These are phyloP conservation scores for Scomber japonicus DNA, from an alignment of 2,113 vertebrate species.

Conservation along the genomic window DNA sequence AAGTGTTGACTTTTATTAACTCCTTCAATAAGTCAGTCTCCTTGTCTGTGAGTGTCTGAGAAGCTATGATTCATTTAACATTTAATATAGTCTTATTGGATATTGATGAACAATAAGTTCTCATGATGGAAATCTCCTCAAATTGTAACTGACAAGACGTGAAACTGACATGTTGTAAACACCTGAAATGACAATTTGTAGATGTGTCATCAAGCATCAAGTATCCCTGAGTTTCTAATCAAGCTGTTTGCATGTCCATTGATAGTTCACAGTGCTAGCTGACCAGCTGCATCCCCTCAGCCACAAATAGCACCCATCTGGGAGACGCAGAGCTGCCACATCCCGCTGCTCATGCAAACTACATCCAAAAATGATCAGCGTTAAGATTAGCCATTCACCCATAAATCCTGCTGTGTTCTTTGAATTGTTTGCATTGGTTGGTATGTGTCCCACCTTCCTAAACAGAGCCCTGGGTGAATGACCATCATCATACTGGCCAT, in stretches of 20 bases:
- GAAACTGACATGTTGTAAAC: not conserved
- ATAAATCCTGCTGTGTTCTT: slow-evolving; percentile 17
- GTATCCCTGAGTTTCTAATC: slow-evolving; percentile 21
- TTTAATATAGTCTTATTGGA: too few relatives aligned
- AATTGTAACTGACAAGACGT: not conserved
- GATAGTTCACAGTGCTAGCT: slow-evolving; percentile 26
- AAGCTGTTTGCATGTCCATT: slow-evolving; percentile 38
- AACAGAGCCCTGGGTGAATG: slow-evolving; percentile 24
- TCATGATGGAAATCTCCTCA: not conserved
- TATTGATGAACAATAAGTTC: too few relatives aligned
- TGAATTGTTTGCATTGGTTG: not conserved
- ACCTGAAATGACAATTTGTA: not conserved
- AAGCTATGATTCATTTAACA: too few relatives aligned
- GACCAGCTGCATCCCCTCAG: slow-evolving; percentile 64
- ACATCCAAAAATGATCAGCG: slow-evolving; percentile 17
- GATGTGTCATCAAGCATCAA: slow-evolving; percentile 10
- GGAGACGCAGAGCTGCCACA: slow-evolving; percentile 40
- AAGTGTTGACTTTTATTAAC: too few relatives aligned
- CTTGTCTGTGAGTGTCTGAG: too few relatives aligned
- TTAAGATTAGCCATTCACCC: slow-evolving; percentile 16
- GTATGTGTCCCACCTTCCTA: slow-evolving; percentile 38
- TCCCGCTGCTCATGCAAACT: slow-evolving; percentile 20
- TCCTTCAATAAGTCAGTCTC: too few relatives aligned
- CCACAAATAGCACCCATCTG: slow-evolving; percentile 50
- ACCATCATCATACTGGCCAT: slow-evolving; percentile 27